Base-by-base conservation (phyloP, 2,797 vertebrate genomes). In the Rhincodon typus region DNA sequence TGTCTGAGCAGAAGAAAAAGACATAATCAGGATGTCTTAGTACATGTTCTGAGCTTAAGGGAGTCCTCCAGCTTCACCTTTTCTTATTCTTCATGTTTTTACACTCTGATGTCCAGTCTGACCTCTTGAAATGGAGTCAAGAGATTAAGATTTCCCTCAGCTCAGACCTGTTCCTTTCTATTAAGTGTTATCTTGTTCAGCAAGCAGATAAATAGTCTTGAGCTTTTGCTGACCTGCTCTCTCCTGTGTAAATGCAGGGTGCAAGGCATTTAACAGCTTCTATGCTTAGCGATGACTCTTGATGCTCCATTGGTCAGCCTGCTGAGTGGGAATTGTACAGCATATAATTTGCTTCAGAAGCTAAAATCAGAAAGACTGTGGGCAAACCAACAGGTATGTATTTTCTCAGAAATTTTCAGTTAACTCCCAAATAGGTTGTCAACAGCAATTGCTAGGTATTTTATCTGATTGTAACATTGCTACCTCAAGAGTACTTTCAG, bases 151-250 rank as follows among this genome's bases (percentile, higher is more conserved):
- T 30, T 57, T 88, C 86, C 86, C 50, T 88, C 86, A 57, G 27
- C 25, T 57, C 50, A 13, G 25, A 57, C 86, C 27, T 88, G 46
- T 46, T 53, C 50, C 86, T 53, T 84, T 46, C 82, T 8, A 84
- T 84, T 88, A 88, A 57, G 12, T 88, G 25, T 27, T 88, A 57
- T 84, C 82, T 84, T 84, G 82, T 84, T 88, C 86, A 84, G 42
- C 82, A 34, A 57, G 86, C 50, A 88, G 82, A 46, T 46, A 84
- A 84, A 84, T 84, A 84, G 82, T 46, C 79, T 84, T 84, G 42
- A 84, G 86, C 86, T 57, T 88, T 57, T 88, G 86, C 50, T 15
- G 86, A 27, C 46, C 23, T 84, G 42, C 82, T 84, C 21, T 46
- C 72, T 84, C 38, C 38, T 84, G 38, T 88, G 27, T 88, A 88